Conservation (phyloP, 2,113 vertebrate species). For the Numenius arquata region DNA sequence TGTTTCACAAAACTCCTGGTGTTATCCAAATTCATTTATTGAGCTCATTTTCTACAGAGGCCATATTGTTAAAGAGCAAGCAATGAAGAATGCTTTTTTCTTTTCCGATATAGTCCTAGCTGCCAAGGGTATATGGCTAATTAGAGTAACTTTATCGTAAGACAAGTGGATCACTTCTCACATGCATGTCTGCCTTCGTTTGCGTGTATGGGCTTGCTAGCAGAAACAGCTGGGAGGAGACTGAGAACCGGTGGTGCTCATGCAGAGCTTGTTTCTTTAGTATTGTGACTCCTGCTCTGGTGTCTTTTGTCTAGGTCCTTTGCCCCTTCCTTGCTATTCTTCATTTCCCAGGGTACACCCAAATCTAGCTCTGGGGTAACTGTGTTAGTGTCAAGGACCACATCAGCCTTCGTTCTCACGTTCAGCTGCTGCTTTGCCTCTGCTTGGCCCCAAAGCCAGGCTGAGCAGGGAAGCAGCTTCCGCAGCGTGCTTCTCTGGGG, state of each 20-base stretch:
- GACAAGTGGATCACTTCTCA: not conserved
- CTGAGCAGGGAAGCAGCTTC: not conserved
- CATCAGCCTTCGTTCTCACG: fast-evolving
- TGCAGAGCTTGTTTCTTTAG: not conserved
- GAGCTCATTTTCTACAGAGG: not conserved
- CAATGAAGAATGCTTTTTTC: not conserved
- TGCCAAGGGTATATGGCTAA: not conserved
- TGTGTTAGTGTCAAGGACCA: not conserved
- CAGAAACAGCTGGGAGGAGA: not conserved
- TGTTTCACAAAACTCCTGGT: not conserved
- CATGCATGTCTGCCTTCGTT: not conserved
- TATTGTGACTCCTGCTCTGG: not conserved
- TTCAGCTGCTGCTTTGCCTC: not conserved
- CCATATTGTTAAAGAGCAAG: not conserved
- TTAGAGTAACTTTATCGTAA: not conserved
- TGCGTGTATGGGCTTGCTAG: not conserved
- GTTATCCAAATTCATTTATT: not conserved
- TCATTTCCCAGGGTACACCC: not conserved
- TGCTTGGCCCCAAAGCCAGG: not conserved
- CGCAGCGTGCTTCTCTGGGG: not conserved
- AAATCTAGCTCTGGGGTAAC: not conserved
- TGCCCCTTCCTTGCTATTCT: not conserved
- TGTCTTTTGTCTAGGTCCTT: not conserved
- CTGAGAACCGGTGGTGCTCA: not conserved
- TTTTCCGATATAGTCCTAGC: not conserved